phyloP scores from a whole-genome alignment of 1,140 invertebrate species.

The Macrocentrus cingulum region DNA sequence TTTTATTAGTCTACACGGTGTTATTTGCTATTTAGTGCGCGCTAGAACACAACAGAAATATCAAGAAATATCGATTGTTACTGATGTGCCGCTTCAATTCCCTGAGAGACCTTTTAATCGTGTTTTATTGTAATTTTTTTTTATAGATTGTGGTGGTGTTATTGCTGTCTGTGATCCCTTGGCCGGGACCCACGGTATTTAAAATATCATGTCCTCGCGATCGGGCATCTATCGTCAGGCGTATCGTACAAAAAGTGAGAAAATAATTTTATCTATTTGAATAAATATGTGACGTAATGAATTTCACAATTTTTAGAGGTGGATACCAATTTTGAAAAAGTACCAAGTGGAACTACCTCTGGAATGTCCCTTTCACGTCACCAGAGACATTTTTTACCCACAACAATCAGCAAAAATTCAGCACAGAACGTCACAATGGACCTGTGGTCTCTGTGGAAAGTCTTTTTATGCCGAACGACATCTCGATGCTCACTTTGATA shows the following conservation, averaged over 20 bases:
- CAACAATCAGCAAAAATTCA: slow-evolving; percentile 81
- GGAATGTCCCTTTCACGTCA: slow-evolving; percentile 86
- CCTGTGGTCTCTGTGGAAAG: slow-evolving; percentile 89
- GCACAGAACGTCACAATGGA: slow-evolving; percentile 84
- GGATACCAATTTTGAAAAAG: slow-evolving; percentile 84
- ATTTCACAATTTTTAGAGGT: slow-evolving; percentile 65
- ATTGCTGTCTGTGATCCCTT: slow-evolving; percentile 80
- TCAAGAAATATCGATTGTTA: slow-evolving; percentile 1
- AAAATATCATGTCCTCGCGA: slow-evolving; percentile 85
- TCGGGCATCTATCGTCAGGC: slow-evolving; percentile 84
- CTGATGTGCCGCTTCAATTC: too few species aligned
- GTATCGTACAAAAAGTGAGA: slow-evolving; percentile 75
- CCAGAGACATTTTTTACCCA: slow-evolving; percentile 81
- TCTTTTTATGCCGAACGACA: slow-evolving; percentile 87
- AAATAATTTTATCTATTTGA: not conserved
- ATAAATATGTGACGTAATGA: not conserved
- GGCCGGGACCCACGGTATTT: slow-evolving; percentile 82
- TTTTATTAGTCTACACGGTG: slow-evolving; percentile 4
- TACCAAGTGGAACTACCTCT: slow-evolving; percentile 78
- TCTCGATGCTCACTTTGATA: slow-evolving; percentile 88
- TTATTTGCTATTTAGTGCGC: slow-evolving; percentile 4
- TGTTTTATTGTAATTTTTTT: slow-evolving; percentile 5
- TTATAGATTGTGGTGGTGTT: slow-evolving; percentile 74
- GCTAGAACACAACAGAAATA: not conserved
- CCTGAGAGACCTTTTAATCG: too few species aligned